Conservation (phyloP, 2,888 invertebrate genomes). For the Drosophila tripunctata region DNA sequence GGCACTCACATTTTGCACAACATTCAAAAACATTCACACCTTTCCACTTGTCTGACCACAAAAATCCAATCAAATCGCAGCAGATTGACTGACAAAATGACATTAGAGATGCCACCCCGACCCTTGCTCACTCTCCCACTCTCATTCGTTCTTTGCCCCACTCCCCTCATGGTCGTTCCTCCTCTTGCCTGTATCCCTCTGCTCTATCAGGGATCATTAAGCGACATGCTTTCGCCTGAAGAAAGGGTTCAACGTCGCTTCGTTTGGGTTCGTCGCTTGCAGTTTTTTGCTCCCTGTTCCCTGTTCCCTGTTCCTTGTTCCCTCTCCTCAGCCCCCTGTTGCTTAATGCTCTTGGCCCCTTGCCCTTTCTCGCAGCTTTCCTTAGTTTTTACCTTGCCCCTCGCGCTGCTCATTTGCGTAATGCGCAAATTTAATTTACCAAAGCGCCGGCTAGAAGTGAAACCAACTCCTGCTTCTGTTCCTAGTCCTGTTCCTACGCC, state of each 20-base stretch:
- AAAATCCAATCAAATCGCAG: slow-evolving; percentile 59
- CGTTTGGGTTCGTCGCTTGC: slow-evolving; percentile 30
- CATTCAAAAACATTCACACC: slow-evolving; percentile 22
- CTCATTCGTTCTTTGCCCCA: background rate
- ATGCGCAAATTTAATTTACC: slow-evolving; percentile 80
- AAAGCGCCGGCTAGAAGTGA: slow-evolving; percentile 60
- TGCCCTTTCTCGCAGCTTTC: background rate
- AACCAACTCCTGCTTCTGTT: background rate
- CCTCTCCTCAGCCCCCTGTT: background rate
- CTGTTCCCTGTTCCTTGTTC: no score
- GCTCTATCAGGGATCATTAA: slow-evolving; percentile 71
- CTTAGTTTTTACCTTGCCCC: background rate
- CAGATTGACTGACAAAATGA: slow-evolving; percentile 35
- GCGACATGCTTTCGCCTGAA: slow-evolving; percentile 32
- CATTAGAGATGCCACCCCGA: slow-evolving; percentile 7
- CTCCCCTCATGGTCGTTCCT: background rate
- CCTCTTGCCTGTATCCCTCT: background rate
- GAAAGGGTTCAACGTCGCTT: slow-evolving; percentile 30
- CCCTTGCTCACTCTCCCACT: background rate
- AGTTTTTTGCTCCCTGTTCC: background rate
- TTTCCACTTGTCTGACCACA: slow-evolving; percentile 55
- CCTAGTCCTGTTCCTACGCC: background rate
- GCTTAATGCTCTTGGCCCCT: background rate
- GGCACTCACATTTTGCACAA: slow-evolving; percentile 3
- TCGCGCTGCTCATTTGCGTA: slow-evolving; percentile 78